A percentile compares a stretch with the other conserved stretches of the same genome.
Evolutionary conservation across 2,113 vertebrate genomes (phyloP).

Genomic region (Bufo gargarizans): DNA sequence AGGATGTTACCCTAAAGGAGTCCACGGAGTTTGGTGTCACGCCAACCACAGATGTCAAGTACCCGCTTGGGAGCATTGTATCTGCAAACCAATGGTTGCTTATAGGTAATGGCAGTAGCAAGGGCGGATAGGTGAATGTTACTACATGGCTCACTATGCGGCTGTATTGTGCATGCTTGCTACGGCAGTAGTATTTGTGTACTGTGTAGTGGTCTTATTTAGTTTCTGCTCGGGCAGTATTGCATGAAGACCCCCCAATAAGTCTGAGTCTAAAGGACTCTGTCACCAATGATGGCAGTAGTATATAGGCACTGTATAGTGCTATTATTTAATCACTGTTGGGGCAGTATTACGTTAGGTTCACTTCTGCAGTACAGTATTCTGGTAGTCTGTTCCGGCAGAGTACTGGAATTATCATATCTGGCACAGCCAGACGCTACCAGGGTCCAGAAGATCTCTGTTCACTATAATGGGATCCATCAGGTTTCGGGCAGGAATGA

Average conservation of each 20-base stretch:
- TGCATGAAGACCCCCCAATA: too few species aligned
- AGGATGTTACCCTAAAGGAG: slow-evolving; percentile 85
- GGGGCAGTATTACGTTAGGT: too few species aligned
- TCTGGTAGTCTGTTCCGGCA: too few species aligned
- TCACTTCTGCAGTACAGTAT: too few species aligned
- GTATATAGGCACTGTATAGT: not conserved
- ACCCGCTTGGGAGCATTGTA: slow-evolving; percentile 83
- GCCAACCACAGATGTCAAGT: slow-evolving; percentile 87
- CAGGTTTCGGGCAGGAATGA: too few species aligned
- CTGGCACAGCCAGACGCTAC: too few species aligned
- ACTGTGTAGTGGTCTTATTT: not conserved
- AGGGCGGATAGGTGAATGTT: too few species aligned
- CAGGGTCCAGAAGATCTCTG: too few species aligned
- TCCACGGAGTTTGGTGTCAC: slow-evolving; percentile 87
- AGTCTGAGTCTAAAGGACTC: too few species aligned
- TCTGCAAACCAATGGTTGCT: slow-evolving; percentile 87
- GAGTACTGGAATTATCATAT: too few species aligned
- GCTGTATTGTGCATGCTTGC: not conserved
- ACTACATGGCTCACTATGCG: not conserved
- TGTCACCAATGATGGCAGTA: too few species aligned
- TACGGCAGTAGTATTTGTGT: not conserved
- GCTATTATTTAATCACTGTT: not conserved
- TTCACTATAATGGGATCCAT: too few species aligned
- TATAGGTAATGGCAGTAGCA: slow-evolving; percentile 76
- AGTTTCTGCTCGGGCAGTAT: not conserved